A percentile compares a stretch with the other conserved stretches of the same genome.
These are phyloP conservation scores for Xestoiulus laeticollis DNA, from an alignment of 2,888 invertebrate species.

Conservation along the genomic window DNA sequence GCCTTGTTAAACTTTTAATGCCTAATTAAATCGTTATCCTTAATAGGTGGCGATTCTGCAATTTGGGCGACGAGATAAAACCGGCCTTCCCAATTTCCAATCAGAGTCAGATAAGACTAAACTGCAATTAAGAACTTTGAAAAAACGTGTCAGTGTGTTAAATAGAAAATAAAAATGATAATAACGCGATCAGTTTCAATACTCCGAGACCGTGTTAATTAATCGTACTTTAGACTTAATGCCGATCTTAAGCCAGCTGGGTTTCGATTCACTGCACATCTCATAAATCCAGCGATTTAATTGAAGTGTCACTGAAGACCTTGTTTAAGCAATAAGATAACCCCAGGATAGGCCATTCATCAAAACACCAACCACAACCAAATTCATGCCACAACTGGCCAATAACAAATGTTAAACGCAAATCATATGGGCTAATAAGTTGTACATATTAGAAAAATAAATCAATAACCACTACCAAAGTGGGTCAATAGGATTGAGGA, in stretches of 20 bases:
- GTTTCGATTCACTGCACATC: not conserved
- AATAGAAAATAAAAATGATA: conserved; percentile 8
- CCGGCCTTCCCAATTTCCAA: not conserved
- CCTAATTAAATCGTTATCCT: not conserved
- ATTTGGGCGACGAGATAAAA: not conserved
- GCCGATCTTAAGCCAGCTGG: not conserved
- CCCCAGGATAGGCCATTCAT: not conserved
- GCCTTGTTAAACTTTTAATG: not conserved
- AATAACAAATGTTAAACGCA: not conserved
- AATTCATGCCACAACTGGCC: not conserved
- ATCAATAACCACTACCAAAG: not conserved
- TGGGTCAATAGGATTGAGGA: not conserved
- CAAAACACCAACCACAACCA: not conserved
- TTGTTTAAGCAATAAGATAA: not conserved
- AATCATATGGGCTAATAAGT: not conserved
- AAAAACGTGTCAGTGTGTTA: conserved; percentile 36
- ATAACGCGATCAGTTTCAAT: not conserved
- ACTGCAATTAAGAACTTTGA: not conserved
- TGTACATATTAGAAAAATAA: not conserved
- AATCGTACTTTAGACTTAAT: not conserved
- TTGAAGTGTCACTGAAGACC: conserved; percentile 20
- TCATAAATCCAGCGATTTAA: not conserved
- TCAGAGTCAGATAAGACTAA: not conserved
- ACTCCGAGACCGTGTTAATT: not conserved
- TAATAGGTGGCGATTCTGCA: not conserved